These are phyloP conservation scores for Falcaria lacertinaria DNA, from an alignment of 2,888 invertebrate species.

Conservation along the genomic window DNA sequence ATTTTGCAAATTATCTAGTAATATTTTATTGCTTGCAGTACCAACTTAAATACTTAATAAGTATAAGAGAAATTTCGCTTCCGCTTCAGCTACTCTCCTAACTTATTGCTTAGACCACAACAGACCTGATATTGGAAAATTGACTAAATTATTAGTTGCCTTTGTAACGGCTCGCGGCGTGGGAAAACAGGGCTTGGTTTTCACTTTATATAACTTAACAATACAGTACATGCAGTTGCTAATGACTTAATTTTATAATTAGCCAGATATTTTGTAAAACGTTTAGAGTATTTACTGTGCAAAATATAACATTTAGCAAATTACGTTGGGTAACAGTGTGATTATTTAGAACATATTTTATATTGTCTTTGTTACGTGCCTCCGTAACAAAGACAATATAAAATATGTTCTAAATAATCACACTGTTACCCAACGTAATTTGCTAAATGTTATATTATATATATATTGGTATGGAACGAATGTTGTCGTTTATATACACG, in stretches of 20 bases:
- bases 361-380: too few relatives aligned
- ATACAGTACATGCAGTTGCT: conserved; percentile 14
- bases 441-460: neutral
- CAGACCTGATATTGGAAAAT: conserved; percentile 71
- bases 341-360: too few relatives aligned
- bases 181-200: conserved; percentile 68
- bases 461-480: too few relatives aligned
- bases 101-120: conserved; percentile 29
- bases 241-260: conserved; percentile 5
- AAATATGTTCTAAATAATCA: too few relatives aligned
- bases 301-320: neutral
- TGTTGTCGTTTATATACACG: neutral
- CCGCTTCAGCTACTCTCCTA: neutral
- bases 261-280: conserved; percentile 22
- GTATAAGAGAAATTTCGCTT: neutral
- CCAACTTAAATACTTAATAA: too few relatives aligned
- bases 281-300: conserved; percentile 4
- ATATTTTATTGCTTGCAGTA: too few relatives aligned
- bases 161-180: conserved; percentile 61
- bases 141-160: conserved; percentile 74
- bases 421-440: too few relatives aligned
- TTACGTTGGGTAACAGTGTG: too few relatives aligned
- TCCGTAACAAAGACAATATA: too few relatives aligned
- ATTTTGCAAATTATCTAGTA: too few relatives aligned
- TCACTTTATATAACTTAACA: conserved; percentile 46